Conservation (phyloP, 30 jellyfish, hydroid and myxozoan species). For the Hydra vulgaris region DNA sequence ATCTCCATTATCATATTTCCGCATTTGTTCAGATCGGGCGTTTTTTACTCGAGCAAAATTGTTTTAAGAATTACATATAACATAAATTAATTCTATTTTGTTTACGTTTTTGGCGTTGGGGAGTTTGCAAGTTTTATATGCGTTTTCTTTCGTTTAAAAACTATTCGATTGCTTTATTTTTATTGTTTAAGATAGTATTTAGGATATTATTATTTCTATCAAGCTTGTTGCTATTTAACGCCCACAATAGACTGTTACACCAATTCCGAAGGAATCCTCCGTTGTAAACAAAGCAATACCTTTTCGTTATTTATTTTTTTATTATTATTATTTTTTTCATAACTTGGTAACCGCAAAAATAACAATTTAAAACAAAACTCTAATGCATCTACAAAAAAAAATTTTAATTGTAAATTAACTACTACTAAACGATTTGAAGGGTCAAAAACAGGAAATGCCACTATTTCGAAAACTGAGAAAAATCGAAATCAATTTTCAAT, state of each 20-base stretch:
- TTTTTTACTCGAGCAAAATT: background rate
- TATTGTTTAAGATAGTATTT: background rate
- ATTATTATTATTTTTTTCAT: no score
- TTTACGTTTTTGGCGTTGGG: background rate
- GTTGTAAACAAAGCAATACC: background rate
- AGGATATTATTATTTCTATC: background rate
- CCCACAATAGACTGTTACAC: background rate
- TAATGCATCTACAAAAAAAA: background rate
- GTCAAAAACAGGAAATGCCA: no score
- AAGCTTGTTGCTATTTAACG: background rate
- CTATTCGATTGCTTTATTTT: background rate
- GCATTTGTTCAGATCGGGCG: background rate
- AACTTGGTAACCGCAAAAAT: background rate
- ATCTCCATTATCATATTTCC: background rate
- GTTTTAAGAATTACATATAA: background rate
- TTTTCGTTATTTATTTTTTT: background rate
- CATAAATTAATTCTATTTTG: background rate
- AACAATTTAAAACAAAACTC: background rate
- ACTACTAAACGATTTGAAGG: background rate
- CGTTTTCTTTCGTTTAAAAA: background rate
- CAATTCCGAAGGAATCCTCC: background rate
- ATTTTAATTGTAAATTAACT: no score
- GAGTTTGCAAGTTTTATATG: background rate
- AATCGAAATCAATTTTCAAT: no score
- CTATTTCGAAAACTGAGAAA: no score